Conservation (phyloP, 1,140 invertebrate genomes). For the Diploscapter pachys region DNA sequence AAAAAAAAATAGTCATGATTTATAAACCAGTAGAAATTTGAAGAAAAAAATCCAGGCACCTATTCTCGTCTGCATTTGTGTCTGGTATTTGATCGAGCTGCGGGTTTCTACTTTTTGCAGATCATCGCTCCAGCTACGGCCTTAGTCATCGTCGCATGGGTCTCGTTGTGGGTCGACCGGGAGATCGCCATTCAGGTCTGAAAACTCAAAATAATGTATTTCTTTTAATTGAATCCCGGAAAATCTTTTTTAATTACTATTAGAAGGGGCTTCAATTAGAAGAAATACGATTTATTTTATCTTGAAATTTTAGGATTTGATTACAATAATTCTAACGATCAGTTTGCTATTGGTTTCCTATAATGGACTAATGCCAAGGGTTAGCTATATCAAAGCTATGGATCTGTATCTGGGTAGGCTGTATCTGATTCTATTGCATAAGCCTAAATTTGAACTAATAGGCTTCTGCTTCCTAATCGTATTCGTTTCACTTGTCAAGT, state of each 20-base stretch:
- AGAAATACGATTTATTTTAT: no score
- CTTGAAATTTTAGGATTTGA: constrained; percentile 70
- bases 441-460: no score
- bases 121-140: constrained; percentile 58
- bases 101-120: constrained; percentile 58
- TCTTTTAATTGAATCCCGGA: no score
- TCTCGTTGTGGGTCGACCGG: constrained; percentile 59
- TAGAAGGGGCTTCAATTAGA: no score
- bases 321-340: constrained; percentile 88
- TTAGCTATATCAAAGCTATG: constrained; percentile 87
- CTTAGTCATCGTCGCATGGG: constrained; percentile 58
- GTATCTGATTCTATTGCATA: no score
- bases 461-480: constrained; percentile 65
- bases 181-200: constrained; percentile 49
- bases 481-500: constrained; percentile 59
- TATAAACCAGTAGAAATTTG: no score
- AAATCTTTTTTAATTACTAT: no score
- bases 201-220: no score
- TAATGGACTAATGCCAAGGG: constrained; percentile 82
- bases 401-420: constrained; percentile 77
- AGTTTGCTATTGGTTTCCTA: constrained; percentile 97
- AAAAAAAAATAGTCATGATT: no score
- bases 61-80: constrained; percentile 56
- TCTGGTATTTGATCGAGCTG: constrained; percentile 53
- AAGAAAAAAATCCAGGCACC: constrained; percentile 4